phyloP scores from a whole-genome alignment of 2,797 vertebrate species.

The Muraenolepis orangiensis region DNA sequence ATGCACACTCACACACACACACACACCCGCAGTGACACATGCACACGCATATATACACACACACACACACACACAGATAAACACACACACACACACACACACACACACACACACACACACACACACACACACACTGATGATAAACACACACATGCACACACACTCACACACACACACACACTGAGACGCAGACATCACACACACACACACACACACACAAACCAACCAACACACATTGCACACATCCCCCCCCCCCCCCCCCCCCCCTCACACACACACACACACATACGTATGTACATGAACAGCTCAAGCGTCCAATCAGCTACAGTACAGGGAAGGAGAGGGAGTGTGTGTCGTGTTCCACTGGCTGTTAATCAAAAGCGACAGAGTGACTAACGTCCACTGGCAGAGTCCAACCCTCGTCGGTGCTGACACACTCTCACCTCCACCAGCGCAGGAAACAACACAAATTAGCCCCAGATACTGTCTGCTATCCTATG shows the following conservation, averaged over 20 bases:
- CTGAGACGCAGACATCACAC: too few species aligned
- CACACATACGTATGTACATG: neutral
- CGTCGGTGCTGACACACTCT: conserved; percentile 45
- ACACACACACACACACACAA: too few species aligned
- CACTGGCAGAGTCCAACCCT: conserved; percentile 49
- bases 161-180: too few species aligned
- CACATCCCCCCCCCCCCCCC: too few species aligned
- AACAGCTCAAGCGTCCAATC: conserved; percentile 18
- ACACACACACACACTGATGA: too few species aligned
- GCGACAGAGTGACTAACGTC: conserved; percentile 30
- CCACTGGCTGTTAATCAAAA: conserved; percentile 33
- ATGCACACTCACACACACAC: too few species aligned
- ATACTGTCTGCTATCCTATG: conserved; percentile 48
- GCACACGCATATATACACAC: neutral
- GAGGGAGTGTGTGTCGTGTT: neutral
- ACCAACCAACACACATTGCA: too few species aligned
- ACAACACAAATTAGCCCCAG: conserved; percentile 62
- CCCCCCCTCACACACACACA: neutral
- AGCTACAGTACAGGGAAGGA: neutral
- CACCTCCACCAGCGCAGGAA: conserved; percentile 56
- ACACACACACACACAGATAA: neutral
- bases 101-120: neutral
- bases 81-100: neutral
- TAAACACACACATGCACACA: too few species aligned
- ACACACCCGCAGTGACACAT: too few species aligned